Evolutionary conservation across 2,888 invertebrate genomes (phyloP).

Genomic region (Biston betularia): DNA sequence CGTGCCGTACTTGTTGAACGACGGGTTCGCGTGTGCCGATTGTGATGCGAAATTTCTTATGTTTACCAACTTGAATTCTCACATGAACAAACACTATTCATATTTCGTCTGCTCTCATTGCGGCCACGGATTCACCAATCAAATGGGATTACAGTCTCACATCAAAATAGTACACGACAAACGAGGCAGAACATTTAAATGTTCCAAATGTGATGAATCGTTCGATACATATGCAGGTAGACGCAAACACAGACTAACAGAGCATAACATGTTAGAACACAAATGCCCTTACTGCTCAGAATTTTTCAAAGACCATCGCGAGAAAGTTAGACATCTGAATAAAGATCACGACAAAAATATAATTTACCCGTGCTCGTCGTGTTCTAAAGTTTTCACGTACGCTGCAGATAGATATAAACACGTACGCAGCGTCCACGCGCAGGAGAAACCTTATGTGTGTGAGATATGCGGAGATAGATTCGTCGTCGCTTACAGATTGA

Average conservation of each 20-base stretch:
- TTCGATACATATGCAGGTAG: conserved; percentile 56
- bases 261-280: conserved; percentile 56
- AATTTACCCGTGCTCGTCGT: conserved; percentile 30
- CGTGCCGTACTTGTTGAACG: conserved; percentile 24
- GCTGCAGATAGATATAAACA: background rate
- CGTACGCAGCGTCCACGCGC: background rate
- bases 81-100: conserved; percentile 64
- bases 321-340: conserved; percentile 30
- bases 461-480: conserved; percentile 7
- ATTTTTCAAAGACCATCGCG: conserved; percentile 22
- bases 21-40: conserved; percentile 27
- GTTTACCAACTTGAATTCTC: conserved; percentile 46
- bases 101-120: conserved; percentile 63
- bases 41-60: conserved; percentile 5
- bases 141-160: conserved; percentile 2
- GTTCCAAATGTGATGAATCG: conserved; percentile 56
- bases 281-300: conserved; percentile 41
- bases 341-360: conserved; percentile 30
- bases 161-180: background rate
- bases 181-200: background rate
- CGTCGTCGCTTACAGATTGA: conserved; percentile 2
- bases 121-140: conserved; percentile 29
- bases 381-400: conserved; percentile 26
- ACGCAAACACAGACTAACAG: conserved; percentile 60
- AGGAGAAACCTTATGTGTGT: conserved; percentile 5